Conservation (phyloP, 2,797 vertebrate species). For the Petrocephalus sullivani region DNA sequence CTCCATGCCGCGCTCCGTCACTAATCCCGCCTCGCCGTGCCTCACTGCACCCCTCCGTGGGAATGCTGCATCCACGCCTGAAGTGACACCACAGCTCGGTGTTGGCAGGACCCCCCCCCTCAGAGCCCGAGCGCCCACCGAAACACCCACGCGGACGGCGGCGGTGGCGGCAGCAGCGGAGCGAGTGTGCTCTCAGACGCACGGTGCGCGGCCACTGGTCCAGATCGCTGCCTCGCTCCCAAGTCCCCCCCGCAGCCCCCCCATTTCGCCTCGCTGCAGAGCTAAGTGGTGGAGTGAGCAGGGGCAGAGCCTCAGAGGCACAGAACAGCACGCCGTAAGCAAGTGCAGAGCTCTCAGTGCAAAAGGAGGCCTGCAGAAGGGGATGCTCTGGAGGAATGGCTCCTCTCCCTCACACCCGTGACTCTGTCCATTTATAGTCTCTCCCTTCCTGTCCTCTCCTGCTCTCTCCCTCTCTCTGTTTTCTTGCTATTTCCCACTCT, state of each 20-base stretch:
- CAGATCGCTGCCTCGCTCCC: neutral
- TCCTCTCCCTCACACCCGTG: slow-evolving; percentile 11
- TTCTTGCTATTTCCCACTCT: neutral
- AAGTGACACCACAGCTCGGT: slow-evolving; percentile 9
- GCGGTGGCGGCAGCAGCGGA: neutral
- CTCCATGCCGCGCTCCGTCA: slow-evolving; percentile 40
- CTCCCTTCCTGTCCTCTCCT: slow-evolving; percentile 2
- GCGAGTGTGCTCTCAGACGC: neutral
- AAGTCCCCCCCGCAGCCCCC: neutral
- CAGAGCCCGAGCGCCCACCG: neutral
- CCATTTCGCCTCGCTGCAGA: slow-evolving; percentile 17
- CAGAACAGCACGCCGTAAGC: neutral
- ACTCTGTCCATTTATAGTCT: slow-evolving; percentile 9
- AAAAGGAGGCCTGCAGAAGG: slow-evolving; percentile 31
- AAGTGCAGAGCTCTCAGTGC: slow-evolving; percentile 26
- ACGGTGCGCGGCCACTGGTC: neutral
- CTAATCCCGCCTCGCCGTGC: neutral
- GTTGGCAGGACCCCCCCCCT: neutral
- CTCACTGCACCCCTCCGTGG: slow-evolving; percentile 23
- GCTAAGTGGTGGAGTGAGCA: neutral
- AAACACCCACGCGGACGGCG: neutral
- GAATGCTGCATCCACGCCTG: slow-evolving; percentile 26
- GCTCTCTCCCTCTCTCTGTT: neutral
- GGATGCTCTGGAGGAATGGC: slow-evolving; percentile 31
- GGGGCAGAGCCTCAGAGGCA: neutral